Evolutionary conservation across 2,888 invertebrate species (phyloP), one percentile per base, ranked within the genome.

Genomic region (Dorcus hopei): DNA sequence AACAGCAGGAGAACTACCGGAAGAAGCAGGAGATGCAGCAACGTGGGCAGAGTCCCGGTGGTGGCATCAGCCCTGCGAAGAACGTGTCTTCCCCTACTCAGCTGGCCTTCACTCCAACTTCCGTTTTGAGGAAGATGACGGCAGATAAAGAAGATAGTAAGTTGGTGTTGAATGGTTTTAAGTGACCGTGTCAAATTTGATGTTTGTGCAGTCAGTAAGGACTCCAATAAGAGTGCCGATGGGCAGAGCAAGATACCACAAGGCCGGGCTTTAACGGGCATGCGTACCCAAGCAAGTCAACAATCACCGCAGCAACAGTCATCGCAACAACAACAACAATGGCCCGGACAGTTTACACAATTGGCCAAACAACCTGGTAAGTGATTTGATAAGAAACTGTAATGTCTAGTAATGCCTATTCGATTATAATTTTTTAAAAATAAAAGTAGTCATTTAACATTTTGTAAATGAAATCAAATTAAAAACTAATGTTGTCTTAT

Each of bases 41-140:
- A 33, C 54, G 64, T 9, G 61, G 62, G 4, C 63, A 63, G 45
- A 64, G 63, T 50, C 59, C 54, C 68, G 71, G 59, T 49, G 53
- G 60, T 14, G 57, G 61, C 64, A 54, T 66, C 39, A 77, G 79
- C 5, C 77, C 80, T 41, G 77, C 78, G 8, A 83, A 83, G 68
- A 81, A 81, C 65, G 78, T 82, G 9, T 74, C 81, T 54, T 86
- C 87, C 14, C 87, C 87, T 9, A 86, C 87, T 33, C 91, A 91
- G 9, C 84, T 92, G 68, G 90, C 93, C 19, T 95, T 96, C 80
- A 96, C 95, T 0, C 96, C 96, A 59, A 96, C 95, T 38, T 93
- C 95, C 61, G 96, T 96, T 61, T 83, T 96, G 72, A 86, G 95
- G 62, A 95, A 95, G 81, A 94, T 95, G 94, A 95, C 94, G 5